Base-by-base conservation (phyloP, 2,113 vertebrate genomes). In the Gallinago media region DNA sequence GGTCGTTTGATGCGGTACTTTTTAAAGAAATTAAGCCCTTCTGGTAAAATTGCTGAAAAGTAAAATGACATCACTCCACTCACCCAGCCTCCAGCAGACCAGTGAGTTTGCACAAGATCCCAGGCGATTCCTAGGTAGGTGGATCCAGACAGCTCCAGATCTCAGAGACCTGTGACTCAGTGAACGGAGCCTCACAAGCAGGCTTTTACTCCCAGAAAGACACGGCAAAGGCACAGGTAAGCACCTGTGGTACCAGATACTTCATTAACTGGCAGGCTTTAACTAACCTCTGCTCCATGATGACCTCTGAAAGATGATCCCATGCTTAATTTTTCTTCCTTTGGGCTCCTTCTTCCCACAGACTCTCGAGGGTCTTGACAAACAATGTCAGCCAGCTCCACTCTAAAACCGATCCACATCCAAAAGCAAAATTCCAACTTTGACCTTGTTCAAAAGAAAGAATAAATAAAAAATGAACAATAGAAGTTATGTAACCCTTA, bases 401-500 rank as follows among this genome's bases (percentile, higher is more conserved):
- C 9, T 8, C 32, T 32, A 32, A 23, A 84, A 49, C 25, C 4
- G 26, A 42, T 26, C 6, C 7, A 2, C 31, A 15, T 11, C 11
- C 55, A n/a, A 29, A 56, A 44, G 59, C 15, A 22, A 26, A 19
- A 11, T 15, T 21, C 55, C 42, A 38, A 31, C 20, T 25, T 15
- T 9, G 19, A n/a, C 15, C 32, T n/a, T 15, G 14, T 26, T 52
- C 25, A 46, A 29, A 70, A 42, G 36, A 31, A 38, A 52, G n/a
- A 12, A 14, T 9, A 10, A 65, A 34, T 58, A 21, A 34, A 40
- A 71, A 21, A 13, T 12, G 16, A 31, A 5, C 10, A 29, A 8
- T 0, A 5, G 31, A 61, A 26, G 4, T 1, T 6, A 12, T 3
- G 4, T 7, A 8, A 54, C 15, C 52, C 40, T 15, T 13, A 16